phyloP scores from a whole-genome alignment of 2,113 vertebrate species.

The Phasianus colchicus region DNA sequence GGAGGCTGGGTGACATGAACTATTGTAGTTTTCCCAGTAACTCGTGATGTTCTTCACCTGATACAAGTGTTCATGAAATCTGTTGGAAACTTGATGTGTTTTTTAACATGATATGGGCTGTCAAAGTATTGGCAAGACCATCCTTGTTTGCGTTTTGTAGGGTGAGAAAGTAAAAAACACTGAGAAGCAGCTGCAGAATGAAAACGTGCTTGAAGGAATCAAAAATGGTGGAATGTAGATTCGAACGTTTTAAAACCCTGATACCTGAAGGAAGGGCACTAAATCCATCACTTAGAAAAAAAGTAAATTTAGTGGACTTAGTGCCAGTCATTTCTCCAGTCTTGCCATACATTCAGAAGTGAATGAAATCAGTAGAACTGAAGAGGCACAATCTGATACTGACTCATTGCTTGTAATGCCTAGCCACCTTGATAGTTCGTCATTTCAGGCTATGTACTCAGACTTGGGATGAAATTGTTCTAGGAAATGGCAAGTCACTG shows the following conservation, averaged over 20 bases:
- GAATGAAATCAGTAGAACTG: neutral
- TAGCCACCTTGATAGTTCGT: neutral
- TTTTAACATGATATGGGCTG: neutral
- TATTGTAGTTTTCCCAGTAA: neutral
- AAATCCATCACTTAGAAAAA: neutral
- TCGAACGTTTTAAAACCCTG: neutral
- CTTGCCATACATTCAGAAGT: neutral
- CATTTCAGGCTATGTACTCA: neutral
- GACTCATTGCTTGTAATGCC: neutral
- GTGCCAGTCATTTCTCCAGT: neutral
- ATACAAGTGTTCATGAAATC: neutral
- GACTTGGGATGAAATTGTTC: neutral
- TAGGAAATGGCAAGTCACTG: neutral
- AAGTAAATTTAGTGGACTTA: neutral
- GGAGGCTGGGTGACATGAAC: fast-evolving
- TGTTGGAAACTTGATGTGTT: neutral
- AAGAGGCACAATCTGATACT: neutral
- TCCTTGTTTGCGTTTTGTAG: neutral
- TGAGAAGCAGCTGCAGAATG: neutral
- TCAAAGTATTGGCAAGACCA: neutral
- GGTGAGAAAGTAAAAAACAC: neutral
- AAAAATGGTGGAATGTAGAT: neutral
- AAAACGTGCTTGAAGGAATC: neutral
- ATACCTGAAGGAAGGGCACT: neutral
- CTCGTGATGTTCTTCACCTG: neutral